These are phyloP conservation scores for Amitus sp. DNA, from an alignment of 2,888 invertebrate species.

Conservation along the genomic window DNA sequence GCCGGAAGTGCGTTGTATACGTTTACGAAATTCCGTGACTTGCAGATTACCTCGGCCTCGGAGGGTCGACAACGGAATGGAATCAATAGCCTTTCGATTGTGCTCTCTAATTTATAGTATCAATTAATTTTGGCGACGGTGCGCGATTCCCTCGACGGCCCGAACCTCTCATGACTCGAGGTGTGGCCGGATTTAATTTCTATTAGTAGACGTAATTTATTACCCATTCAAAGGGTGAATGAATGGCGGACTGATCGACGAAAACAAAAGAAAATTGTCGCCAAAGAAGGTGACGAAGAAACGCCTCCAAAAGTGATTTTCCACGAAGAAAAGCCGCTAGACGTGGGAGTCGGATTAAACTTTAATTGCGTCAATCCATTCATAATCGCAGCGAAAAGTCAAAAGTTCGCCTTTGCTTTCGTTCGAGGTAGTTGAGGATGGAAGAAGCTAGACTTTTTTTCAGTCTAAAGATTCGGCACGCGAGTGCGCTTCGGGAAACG, in stretches of 20 bases:
- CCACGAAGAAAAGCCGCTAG: slow-evolving; percentile 29
- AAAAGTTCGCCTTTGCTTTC: slow-evolving; percentile 18
- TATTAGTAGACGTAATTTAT: slow-evolving; percentile 59
- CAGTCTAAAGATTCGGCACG: slow-evolving; percentile 5
- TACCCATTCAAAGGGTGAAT: slow-evolving; percentile 43
- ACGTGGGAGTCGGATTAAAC: slow-evolving; percentile 39
- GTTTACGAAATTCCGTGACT: slow-evolving; percentile 41
- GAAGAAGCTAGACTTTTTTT: slow-evolving; percentile 27
- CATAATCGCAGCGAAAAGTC: slow-evolving; percentile 34
- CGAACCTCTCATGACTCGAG: slow-evolving; percentile 38
- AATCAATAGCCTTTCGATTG: slow-evolving; percentile 60
- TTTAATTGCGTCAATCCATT: slow-evolving; percentile 50
- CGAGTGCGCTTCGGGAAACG: no score
- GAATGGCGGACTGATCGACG: slow-evolving; percentile 39
- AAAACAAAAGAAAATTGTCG: slow-evolving; percentile 43
- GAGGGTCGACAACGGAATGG: slow-evolving; percentile 44
- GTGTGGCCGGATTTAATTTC: slow-evolving; percentile 58
- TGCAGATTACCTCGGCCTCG: slow-evolving; percentile 34
- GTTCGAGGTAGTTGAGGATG: slow-evolving; percentile 26
- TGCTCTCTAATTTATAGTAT: slow-evolving; percentile 63
- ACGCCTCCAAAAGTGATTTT: slow-evolving; percentile 9
- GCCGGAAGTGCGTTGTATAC: slow-evolving; percentile 37
- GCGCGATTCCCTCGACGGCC: slow-evolving; percentile 42
- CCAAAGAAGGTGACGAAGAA: slow-evolving; percentile 4
- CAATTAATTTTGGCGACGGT: slow-evolving; percentile 59